Conservation (phyloP, 2,113 vertebrate species). For the Lagopus muta region DNA sequence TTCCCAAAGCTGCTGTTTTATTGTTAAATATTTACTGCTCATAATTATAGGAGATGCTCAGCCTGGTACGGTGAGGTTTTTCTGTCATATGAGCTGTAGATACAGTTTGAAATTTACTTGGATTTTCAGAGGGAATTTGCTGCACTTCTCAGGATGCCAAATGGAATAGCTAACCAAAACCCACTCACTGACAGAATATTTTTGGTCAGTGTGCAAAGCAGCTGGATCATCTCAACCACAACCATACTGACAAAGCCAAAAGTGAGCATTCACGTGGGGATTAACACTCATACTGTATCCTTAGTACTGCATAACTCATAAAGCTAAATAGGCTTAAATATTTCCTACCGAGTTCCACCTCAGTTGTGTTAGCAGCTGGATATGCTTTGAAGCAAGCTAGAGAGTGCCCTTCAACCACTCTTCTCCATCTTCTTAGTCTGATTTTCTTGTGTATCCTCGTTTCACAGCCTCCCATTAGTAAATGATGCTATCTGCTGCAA, state of each 20-base stretch:
- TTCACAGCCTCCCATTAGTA: accelerated
- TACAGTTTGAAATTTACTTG: background rate
- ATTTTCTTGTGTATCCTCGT: accelerated
- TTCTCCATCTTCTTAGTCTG: background rate
- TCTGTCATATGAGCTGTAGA: background rate
- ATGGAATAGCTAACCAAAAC: background rate
- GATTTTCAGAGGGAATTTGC: background rate
- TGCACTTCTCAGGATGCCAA: background rate
- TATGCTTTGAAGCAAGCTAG: background rate
- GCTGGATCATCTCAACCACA: background rate
- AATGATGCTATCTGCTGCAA: background rate
- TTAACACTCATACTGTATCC: background rate
- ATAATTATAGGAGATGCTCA: background rate
- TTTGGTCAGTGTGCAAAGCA: background rate
- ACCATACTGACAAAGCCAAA: background rate
- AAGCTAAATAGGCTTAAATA: background rate
- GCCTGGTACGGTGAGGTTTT: background rate
- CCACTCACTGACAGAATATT: accelerated
- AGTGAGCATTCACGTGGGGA: background rate
- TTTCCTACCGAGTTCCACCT: background rate
- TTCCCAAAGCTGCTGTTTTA: background rate
- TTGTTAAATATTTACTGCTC: background rate
- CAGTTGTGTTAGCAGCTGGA: background rate
- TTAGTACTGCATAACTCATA: background rate
- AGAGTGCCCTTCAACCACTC: background rate